Base-by-base conservation (phyloP, 2,888 invertebrate genomes). In the Apamea crenata region DNA sequence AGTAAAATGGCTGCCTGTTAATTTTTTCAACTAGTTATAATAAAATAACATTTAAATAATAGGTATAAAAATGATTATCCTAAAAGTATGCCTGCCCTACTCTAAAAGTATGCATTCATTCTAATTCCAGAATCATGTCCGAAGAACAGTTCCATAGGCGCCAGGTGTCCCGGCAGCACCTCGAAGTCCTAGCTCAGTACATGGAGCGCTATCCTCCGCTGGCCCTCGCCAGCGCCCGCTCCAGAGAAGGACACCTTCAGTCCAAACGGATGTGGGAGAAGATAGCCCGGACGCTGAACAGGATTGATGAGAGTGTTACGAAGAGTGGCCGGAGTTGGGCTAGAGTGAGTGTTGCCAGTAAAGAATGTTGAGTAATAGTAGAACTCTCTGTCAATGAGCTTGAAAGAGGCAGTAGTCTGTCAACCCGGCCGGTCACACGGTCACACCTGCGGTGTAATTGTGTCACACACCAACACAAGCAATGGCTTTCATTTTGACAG, bases 131-230 rank as follows among this genome's bases (percentile, higher is more conserved):
- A 47, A 70, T 7, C 21, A 89, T 89, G 89, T 44, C 86, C 0
- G 83, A 82, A 14, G 88, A 83, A 0, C 21, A 56, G 14, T 68
- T 63, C 53, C 79, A 75, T 53, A 88, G 90, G 12, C 90, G 83
- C 18, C 85, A 87, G 69, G 78, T 85, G 0, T 84, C 88, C 12
- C 81, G 71, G 0, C 76, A 89, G 47, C 91, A 91, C n/a, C 79
- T 91, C 0, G 91, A 91, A 53, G 83, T 90, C 14, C 80, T 91
- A 0, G 87, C 86, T 0, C 87, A 89, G 71, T 91, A 90, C 77
- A 91, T 91, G 91, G 91, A 91, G 78, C 84, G 85, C 21, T 90
- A 89, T 53, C 91, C 91, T 0, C 59, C 83, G 0, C 78, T 91
- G 8, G 91, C 91, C 1, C 85, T 90, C 0, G 87, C 91, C 18